Evolutionary conservation across 2,888 invertebrate species (phyloP), one percentile per base, ranked within the genome.

Genomic region (Drosophila lacicola): DNA sequence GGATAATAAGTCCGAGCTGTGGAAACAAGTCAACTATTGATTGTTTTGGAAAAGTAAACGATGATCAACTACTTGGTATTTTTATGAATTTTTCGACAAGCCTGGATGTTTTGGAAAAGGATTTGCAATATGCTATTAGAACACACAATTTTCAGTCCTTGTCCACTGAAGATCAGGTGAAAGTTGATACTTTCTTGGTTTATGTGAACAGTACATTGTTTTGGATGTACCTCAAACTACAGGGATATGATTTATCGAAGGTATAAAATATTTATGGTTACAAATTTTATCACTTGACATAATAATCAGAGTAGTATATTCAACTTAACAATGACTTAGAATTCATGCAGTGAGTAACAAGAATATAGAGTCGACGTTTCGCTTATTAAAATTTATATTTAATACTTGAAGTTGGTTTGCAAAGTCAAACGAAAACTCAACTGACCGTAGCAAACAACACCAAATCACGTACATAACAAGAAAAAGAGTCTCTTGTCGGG

Each of bases 181-280:
- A 85, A 42, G 51, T 85, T 5, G 85, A 85, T 17, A 78, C 62
- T 3, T 85, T 80, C 39, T 21, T 82, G 34, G 41, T 65, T 0
- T 88, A 85, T 51, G 44, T 51, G 2, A 78, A 56, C 17, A 82
- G 78, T 64, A 80, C 88, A 1, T 49, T 85, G 11, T 85, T 61
- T 51, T 88, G 80, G 75, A 85, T 85, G 54, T 49, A 74, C 19
- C 47, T 80, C 1, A 85, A 78, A 58, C 25, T 85, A 2, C 68
- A 68, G 14, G 88, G 83, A 29, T 39, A 19, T 4, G 71, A 85
- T 45, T n/a, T 71, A 6, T 42, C 75, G 0, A 78, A 80, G 65
- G 78, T 78, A 60, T 25, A 36, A 17, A 37, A 37, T 37, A n/a
- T 10, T 9, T 41, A 9, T 42, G 4, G 2, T 19, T 9, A 17